Base-by-base conservation (phyloP, 2,797 vertebrate species). In the Telmatherina bonti region DNA sequence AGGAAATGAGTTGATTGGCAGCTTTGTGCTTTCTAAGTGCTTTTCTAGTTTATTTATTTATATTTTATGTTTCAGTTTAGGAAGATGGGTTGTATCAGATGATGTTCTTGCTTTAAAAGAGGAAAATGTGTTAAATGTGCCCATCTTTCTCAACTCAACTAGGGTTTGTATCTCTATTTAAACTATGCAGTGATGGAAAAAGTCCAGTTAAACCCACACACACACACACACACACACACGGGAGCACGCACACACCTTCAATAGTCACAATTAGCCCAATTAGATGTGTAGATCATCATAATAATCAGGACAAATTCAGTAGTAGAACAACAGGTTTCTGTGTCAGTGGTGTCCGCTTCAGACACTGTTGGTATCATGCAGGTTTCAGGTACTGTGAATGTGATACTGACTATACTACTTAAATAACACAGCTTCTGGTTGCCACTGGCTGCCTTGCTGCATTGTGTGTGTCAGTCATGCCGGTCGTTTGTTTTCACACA, bases 331-430 rank as follows among this genome's bases (percentile, higher is more conserved):
- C 5, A 26, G 5, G 59, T 75, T 77, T 87, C 53, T 62, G 67
- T 80, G 78, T 84, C 81, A 66, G 35, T 18, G 81, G 78, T 82
- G 72, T 85, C 72, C 18, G 62, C 30, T 78, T 79, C 49, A 72
- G 52, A 59, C 56, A 56, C 49, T 22, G 11, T 61, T 36, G 1
- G 56, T 62, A 53, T 74, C 62, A 74, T 41, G 63, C 52, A 57
- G 67, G 78, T 83, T 73, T 84, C 74, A 76, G 53, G 22, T 62
- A 49, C 56, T 58, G 61, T 8, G 47, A 88, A 87, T 53, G 47
- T 56, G 85, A 88, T 71, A 85, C 77, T 20, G 67, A 47, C 7
- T 10, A 5, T 9, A 15, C 41, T 24, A 63, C 74, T 83, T 86
- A 27, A 78, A 55, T 82, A 70, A 81, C 78, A 81, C 51, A 11